phyloP scores from a whole-genome alignment of 2,113 vertebrate species.

The Lamprotornis superbus region DNA sequence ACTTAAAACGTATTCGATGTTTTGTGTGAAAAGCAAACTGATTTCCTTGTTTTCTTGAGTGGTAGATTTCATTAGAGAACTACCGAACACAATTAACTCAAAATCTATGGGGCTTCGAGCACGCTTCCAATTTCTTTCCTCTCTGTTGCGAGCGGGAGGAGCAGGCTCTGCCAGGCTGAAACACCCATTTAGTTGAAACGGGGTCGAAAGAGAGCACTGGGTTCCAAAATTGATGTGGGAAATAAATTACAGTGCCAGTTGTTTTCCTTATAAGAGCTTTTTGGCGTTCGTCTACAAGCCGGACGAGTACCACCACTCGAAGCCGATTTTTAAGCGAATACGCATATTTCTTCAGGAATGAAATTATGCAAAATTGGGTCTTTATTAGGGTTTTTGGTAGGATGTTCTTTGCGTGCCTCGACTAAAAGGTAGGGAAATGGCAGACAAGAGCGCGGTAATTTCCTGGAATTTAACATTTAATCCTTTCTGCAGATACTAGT shows the following conservation, averaged over 20 bases:
- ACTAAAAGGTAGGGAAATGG: neutral
- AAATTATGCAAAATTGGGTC: neutral
- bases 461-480: neutral
- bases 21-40: slow-evolving; percentile 61
- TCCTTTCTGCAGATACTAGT: neutral
- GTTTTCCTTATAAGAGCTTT: neutral
- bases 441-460: neutral
- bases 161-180: neutral
- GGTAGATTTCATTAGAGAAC: neutral
- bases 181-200: neutral
- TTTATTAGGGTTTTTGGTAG: neutral
- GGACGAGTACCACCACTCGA: neutral
- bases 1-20: slow-evolving; percentile 48
- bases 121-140: neutral
- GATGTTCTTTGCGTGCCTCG: neutral
- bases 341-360: neutral
- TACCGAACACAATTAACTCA: neutral
- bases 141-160: neutral
- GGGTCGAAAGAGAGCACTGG: neutral
- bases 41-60: slow-evolving; percentile 26
- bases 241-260: neutral
- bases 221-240: neutral
- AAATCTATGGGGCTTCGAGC: neutral
- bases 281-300: neutral
- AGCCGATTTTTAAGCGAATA: neutral